Conservation (phyloP, 2,797 vertebrate genomes). For the Neosilurus hyrtlii region DNA sequence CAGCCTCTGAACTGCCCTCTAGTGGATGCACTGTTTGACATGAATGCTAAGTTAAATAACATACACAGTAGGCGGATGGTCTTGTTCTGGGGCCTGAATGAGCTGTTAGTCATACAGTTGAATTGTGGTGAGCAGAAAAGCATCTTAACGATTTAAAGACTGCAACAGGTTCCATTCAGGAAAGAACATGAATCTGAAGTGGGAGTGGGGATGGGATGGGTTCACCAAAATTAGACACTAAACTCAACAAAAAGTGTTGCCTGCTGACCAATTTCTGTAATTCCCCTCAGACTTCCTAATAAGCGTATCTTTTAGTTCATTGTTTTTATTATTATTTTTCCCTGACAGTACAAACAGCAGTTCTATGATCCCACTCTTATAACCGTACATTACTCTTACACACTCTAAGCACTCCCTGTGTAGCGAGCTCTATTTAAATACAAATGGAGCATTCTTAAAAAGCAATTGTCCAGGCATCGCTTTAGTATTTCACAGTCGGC, state of each 20-base stretch:
- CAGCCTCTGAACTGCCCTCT: too few species aligned
- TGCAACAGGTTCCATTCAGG: not conserved
- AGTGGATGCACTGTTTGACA: too few species aligned
- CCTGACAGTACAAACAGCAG: conserved; percentile 6
- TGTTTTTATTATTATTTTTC: conserved; percentile 21
- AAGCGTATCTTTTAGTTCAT: not conserved
- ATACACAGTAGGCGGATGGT: too few species aligned
- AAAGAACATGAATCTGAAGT: not conserved
- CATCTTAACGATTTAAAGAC: not conserved
- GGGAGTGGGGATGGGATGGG: too few species aligned
- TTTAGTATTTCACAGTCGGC: conserved; percentile 58
- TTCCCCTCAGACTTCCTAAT: not conserved
- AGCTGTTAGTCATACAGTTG: too few species aligned
- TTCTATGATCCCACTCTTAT: conserved; percentile 33
- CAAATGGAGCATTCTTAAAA: conserved; percentile 60
- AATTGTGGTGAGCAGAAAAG: not conserved
- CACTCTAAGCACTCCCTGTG: conserved; percentile 27
- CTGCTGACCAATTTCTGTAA: not conserved
- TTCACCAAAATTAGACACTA: not conserved
- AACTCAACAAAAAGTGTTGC: not conserved
- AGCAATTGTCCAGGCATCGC: conserved; percentile 54
- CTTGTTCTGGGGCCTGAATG: too few species aligned
- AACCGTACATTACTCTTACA: conserved; percentile 32
- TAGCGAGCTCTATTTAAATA: conserved; percentile 55
- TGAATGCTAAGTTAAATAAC: too few species aligned